Evolutionary conservation across 2,113 vertebrate genomes (phyloP).

Genomic region (Andinoacara biseriatus): DNA sequence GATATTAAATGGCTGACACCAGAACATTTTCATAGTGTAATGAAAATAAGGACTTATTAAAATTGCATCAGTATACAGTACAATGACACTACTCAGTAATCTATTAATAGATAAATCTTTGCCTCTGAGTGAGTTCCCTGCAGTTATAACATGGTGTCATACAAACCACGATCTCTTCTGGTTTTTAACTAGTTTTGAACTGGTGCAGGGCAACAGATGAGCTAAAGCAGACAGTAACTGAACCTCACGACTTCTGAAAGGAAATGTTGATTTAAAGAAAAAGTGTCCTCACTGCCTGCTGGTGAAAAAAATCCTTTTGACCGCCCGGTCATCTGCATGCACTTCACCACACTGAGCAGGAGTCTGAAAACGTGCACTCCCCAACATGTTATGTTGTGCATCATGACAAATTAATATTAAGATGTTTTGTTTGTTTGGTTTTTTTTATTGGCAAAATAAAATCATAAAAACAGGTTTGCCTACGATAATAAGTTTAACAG

Average conservation of each 20-base stretch:
- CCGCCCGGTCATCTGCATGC: not conserved
- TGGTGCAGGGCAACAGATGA: not conserved
- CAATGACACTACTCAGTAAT: not conserved
- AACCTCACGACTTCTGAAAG: slow-evolving; percentile 69
- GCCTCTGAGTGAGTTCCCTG: not conserved
- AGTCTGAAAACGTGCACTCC: not conserved
- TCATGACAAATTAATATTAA: not conserved
- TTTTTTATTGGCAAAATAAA: accelerated
- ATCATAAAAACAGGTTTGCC: not conserved
- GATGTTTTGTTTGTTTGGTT: too few species aligned
- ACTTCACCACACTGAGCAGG: not conserved
- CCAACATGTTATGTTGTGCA: not conserved
- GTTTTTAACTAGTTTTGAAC: not conserved
- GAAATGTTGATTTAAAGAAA: slow-evolving; percentile 83
- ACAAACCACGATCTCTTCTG: not conserved
- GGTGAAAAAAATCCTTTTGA: not conserved
- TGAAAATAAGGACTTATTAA: not conserved
- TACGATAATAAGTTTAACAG: not conserved
- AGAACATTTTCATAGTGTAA: not conserved
- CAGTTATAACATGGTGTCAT: not conserved
- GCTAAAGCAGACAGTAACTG: not conserved
- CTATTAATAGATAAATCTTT: not conserved
- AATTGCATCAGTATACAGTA: not conserved
- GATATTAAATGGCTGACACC: not conserved
- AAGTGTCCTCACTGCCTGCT: slow-evolving; percentile 77